These are phyloP conservation scores for Tryphoninae sp. DNA, from an alignment of 2,888 invertebrate genomes.

Conservation along the genomic window DNA sequence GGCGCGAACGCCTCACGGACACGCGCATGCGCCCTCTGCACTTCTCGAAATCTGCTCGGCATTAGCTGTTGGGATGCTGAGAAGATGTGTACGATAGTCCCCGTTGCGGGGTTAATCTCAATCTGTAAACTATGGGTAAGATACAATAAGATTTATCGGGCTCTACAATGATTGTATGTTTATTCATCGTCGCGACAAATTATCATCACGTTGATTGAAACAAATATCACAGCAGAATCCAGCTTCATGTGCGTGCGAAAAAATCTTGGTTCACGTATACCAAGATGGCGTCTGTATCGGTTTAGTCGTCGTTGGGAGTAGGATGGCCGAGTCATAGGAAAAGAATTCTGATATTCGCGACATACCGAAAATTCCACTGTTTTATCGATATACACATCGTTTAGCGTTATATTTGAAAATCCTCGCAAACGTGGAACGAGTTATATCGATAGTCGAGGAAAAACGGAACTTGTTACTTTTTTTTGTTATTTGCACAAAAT, in stretches of 20 bases:
- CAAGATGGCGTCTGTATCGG: too few species aligned
- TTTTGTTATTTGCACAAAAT: not conserved
- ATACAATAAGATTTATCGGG: not conserved
- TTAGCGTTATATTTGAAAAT: not conserved
- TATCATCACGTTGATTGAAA: too few species aligned
- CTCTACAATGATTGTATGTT: not conserved
- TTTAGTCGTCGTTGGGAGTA: too few species aligned
- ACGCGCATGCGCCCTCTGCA: slow-evolving; percentile 23
- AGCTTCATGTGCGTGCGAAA: too few species aligned
- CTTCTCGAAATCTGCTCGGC: not conserved
- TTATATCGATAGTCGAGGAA: not conserved
- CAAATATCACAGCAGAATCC: too few species aligned
- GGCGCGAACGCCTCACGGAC: slow-evolving; percentile 32
- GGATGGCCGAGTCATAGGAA: not conserved
- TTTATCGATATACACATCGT: slow-evolving; percentile 4
- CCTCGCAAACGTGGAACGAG: not conserved
- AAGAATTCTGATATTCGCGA: slow-evolving; percentile 33
- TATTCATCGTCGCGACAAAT: too few species aligned
- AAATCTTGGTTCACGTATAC: too few species aligned
- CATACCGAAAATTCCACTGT: slow-evolving; percentile 18
- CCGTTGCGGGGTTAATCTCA: not conserved
- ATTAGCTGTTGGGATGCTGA: not conserved
- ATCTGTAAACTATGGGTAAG: not conserved
- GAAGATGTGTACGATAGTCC: not conserved
- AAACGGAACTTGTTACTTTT: not conserved